Base-by-base conservation (phyloP, 2,888 invertebrate species). In the Cerastoderma edule region DNA sequence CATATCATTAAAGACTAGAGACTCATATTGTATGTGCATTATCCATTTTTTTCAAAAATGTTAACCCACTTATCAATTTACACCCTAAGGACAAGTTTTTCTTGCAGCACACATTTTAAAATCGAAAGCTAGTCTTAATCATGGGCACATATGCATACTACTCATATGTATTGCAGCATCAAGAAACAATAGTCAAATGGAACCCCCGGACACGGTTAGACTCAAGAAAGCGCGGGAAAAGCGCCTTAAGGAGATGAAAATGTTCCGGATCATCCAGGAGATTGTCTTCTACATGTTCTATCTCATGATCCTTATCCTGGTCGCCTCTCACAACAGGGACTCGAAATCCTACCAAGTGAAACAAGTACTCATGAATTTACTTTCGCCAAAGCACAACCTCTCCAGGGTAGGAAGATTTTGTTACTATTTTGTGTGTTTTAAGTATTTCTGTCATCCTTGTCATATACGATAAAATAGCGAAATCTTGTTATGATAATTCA, bases 241-340 rank as follows among this genome's bases (percentile, higher is more conserved):
- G 39, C 76, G 87, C 22, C 63, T 86, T 46, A 85, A 84, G 44
- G 88, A 88, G 69, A 79, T 86, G 8, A 79, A 83, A 22, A 87
- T 86, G 83, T 71, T 74, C 44, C 60, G 75, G 4, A 75, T 87
- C 13, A 72, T 85, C 19, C 81, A 81, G 57, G 87, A 88, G 75
- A 83, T 88, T 30, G 50, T 80, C 4, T 86, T 86, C 60, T 88
- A 87, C 79, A 44, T 87, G 64, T 53, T 83, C 32, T 87, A 83
- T 65, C 77, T 88, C 22, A 28, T 78, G 13, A 68, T 88, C 13
- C 78, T 88, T n/a, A 67, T 85, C 16, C 76, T 88, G 27, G 82
- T 88, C 32, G 84, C 88, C 54, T 79, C 75, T 56, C 85, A 87
- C 64, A 87, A 85, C 73, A 78, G 83, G 32, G 88, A 88, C 66